Percentiles rank a stretch among this genome's conserved stretches.
Conservation (phyloP, 1,140 invertebrate genomes). For the Agrypnia vestita region DNA sequence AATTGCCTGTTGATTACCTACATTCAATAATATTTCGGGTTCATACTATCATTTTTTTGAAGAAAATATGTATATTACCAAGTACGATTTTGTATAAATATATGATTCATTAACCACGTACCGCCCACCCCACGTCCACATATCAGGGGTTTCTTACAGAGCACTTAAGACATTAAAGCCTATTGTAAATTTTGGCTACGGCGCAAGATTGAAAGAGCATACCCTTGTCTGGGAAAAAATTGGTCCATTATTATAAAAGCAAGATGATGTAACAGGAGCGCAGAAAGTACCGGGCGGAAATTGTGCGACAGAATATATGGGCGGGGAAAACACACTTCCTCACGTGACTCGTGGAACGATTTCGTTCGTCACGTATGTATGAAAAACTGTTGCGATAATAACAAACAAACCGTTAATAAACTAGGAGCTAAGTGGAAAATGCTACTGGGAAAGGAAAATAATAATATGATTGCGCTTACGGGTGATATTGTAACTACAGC, state of each 20-base stretch:
- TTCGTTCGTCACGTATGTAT: constrained; percentile 26
- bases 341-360: constrained; percentile 49
- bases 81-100: too few species aligned
- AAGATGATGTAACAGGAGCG: constrained; percentile 55
- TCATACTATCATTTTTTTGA: too few species aligned
- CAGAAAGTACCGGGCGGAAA: constrained; percentile 48
- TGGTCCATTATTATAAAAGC: constrained; percentile 58
- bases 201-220: constrained; percentile 55
- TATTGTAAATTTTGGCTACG: constrained; percentile 53
- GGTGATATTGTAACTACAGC: constrained; percentile 2
- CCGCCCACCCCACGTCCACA: constrained; percentile 1
- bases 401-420: constrained; percentile 56
- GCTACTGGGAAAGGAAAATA: constrained; percentile 7
- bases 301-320: constrained; percentile 19
- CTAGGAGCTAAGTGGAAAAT: constrained; percentile 55
- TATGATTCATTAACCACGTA: too few species aligned
- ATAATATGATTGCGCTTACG: constrained; percentile 7
- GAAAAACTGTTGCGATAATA: constrained; percentile 47
- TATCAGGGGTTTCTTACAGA: constrained; percentile 20
- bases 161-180: constrained; percentile 52
- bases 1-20: too few species aligned
- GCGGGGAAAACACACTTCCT: constrained; percentile 32
- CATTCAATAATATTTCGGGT: too few species aligned
- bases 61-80: too few species aligned
- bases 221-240: constrained; percentile 55